These are phyloP conservation scores for Melanotus villosus DNA, from an alignment of 2,888 invertebrate species.

Conservation along the genomic window DNA sequence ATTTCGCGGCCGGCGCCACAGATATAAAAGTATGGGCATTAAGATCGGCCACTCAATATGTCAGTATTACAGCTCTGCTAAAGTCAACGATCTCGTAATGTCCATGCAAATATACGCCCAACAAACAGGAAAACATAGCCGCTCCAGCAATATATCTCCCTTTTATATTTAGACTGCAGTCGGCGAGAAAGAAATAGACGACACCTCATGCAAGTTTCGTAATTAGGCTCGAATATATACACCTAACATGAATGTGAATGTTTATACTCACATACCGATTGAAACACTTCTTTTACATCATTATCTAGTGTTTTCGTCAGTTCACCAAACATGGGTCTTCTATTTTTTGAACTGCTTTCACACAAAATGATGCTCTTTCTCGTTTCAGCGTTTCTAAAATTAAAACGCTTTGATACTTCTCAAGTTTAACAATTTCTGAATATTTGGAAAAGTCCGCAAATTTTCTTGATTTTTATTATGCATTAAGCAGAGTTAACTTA, in stretches of 20 bases:
- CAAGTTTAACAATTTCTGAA: too few species aligned
- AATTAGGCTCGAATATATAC: slow-evolving; percentile 28
- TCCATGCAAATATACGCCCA: slow-evolving; percentile 54
- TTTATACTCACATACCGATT: background rate
- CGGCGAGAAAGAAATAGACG: slow-evolving; percentile 37
- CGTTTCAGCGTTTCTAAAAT: background rate
- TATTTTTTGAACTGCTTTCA: background rate
- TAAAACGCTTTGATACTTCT: too few species aligned
- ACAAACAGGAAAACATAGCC: slow-evolving; percentile 48
- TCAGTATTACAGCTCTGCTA: slow-evolving; percentile 59
- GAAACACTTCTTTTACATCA: background rate
- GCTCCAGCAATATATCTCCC: slow-evolving; percentile 41
- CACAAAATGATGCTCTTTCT: too few species aligned
- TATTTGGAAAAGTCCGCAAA: too few species aligned
- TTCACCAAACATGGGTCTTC: background rate
- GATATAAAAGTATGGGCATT: slow-evolving; percentile 54
- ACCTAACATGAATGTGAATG: slow-evolving; percentile 4
- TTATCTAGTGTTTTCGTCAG: background rate
- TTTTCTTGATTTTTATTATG: too few species aligned
- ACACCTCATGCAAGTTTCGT: slow-evolving; percentile 38
- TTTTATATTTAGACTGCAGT: slow-evolving; percentile 39
- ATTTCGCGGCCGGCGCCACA: slow-evolving; percentile 60
- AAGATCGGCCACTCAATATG: slow-evolving; percentile 57
- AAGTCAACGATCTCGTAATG: slow-evolving; percentile 62
- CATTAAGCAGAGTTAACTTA: too few species aligned